Evolutionary conservation across 1,140 invertebrate genomes (phyloP), one percentile per base, ranked within the genome.

Genomic region (Bombus turneri): DNA sequence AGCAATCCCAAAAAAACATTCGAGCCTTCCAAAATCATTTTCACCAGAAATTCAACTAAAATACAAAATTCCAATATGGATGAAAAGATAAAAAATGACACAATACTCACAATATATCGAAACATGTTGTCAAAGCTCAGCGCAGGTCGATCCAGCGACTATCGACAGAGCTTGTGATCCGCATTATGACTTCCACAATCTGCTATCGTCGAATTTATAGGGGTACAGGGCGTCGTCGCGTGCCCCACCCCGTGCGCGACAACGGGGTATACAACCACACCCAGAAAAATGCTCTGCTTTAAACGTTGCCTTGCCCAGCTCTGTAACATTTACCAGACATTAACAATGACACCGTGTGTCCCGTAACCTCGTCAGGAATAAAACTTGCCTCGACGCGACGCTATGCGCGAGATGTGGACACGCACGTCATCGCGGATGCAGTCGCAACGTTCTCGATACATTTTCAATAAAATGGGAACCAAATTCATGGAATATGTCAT

Each of bases 171-270:
- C 88, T 82, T 86, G 77, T 84, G 78, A 87, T 89, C 85, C 87
- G 92, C 92, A 87, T 90, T 86, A 93, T 93, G 92, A 77, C 87
- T 89, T 90, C 74, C 87, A 89, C 39, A 80, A 79, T 88, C 87
- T 83, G 85, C 89, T 92, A 62, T 93, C 94, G 92, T 92, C 91
- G 93, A 95, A 94, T 95, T 95, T 95, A 95, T 95, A 95, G 92
- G 93, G 91, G 92, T 94, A 92, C 87, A 86, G 89, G 81, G 87
- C 86, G 71, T 73, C 71, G 71, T 73, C 71, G 84, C 90, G 84
- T 90, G 91, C 93, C 93, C 94, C 93, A 93, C 94, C 93, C 85
- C 89, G 71, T 80, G 66, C 74, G 87, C 82, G 92, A 91, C 93
- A 93, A 85, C 86, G 69, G 88, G 86, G 88, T 85, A 85, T 73